Conservation (phyloP, 2,797 vertebrate species). For the Intellagama lesueurii region DNA sequence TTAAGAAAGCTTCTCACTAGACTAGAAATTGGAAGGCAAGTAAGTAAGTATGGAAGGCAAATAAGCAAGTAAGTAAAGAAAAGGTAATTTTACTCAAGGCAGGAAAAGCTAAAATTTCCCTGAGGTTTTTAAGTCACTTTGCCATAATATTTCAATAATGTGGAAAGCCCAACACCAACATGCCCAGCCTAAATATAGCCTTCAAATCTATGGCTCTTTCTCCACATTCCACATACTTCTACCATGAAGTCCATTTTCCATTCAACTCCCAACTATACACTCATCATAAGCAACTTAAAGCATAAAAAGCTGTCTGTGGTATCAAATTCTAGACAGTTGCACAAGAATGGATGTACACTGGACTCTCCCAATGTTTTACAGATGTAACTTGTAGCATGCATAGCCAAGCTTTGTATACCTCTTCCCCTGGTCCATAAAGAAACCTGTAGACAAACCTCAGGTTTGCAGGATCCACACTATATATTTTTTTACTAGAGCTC, state of each 20-base stretch:
- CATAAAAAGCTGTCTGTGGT: background rate
- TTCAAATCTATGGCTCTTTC: background rate
- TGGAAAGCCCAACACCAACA: background rate
- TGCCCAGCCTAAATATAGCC: background rate
- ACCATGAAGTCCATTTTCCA: background rate
- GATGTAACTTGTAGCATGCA: background rate
- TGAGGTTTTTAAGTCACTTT: conserved; percentile 19
- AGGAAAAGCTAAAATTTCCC: conserved; percentile 5
- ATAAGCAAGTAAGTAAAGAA: background rate
- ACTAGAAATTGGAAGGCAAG: background rate
- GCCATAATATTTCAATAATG: conserved; percentile 15
- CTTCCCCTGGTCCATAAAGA: background rate
- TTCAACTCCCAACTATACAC: background rate
- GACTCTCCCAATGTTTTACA: background rate
- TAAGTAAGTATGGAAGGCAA: background rate
- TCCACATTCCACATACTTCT: background rate
- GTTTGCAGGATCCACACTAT: too few relatives aligned
- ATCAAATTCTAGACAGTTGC: background rate
- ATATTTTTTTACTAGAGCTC: too few relatives aligned
- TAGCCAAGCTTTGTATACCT: background rate
- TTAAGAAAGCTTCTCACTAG: conserved; percentile 27
- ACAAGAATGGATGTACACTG: background rate
- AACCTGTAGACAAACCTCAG: too few relatives aligned
- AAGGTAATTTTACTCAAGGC: background rate
- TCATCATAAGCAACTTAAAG: background rate